Evolutionary conservation across 2,113 vertebrate species (phyloP), one percentile per base, ranked within the genome.

Genomic region (Tachycineta bicolor): DNA sequence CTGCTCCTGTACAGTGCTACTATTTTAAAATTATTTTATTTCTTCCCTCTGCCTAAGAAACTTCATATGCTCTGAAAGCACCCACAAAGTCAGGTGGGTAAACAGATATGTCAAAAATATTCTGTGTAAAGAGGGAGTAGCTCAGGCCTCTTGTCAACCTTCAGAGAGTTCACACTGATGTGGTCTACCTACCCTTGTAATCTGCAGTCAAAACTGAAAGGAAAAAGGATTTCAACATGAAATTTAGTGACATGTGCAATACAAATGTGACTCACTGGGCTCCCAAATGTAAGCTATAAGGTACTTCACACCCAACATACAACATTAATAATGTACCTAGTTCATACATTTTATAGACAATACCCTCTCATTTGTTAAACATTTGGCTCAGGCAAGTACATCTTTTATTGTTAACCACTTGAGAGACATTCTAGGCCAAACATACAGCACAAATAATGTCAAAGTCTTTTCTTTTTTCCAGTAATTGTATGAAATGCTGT

Each of bases 11-110:
- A 86, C 65, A 93, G 68, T 65, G 47, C 33, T 87, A 69, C 22
- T 76, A 59, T 34, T 79, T 93, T 92, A 23, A 88, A 91, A 93
- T 85, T 58, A n/a, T 73, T 90, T 93, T 43, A 62, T 89, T 93
- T 95, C 77, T 96, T 93, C 79, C 70, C 59, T 91, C 94, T 95
- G 82, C 75, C 87, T 95, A 91, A 81, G 96, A 85, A 96, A 96
- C 82, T 95, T 92, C 84, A 76, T 78, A 93, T 60, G 78, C 89
- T 96, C 94, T 86, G 75, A 93, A 95, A 91, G 70, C 71, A 95
- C 88, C 95, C 94, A 88, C 73, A 33, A 50, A n/a, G 14, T 56
- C 79, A 79, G n/a, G 86, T 83, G 76, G 86, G 78, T 62, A 55
- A 81, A 85, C 33, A 75, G 95, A 90, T 97, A 95, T 82, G 95